Evolutionary conservation across 1,140 invertebrate genomes (phyloP), one percentile per base, ranked within the genome.

Genomic region (Lepidurus apus): DNA sequence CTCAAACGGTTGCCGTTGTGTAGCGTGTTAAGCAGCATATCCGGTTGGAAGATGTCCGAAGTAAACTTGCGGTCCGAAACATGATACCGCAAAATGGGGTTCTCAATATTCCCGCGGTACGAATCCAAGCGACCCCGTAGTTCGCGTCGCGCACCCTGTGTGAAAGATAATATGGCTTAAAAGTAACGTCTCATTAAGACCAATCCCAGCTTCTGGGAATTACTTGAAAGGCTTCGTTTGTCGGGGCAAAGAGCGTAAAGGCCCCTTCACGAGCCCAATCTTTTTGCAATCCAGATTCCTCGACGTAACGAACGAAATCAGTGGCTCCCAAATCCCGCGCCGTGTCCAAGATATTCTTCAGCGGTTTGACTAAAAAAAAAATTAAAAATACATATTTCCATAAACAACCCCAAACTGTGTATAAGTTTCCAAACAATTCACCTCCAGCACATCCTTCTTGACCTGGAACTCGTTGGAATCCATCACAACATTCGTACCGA

Each of bases 401-500:
- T 74, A 8, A 74, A 45, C 11, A 74, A 17, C 21, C 7, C n/a
- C 9, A 13, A 24, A 24, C 45, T 43, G 8, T 75, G 8, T 1
- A 24, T 74, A 73, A 42, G n/a, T 21, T 78, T 34, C 47, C n/a
- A 26, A n/a, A 8, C 4, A 45, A 74, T 24, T 44, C 82, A 88
- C 88, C 87, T 83, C 85, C 84, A 13, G 84, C 85, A 80, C 88
- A 89, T 11, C 87, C 87, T 11, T 83, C 80, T 76, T 86, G 81
- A 13, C 84, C 85, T 0, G 80, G 80, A 9, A 86, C 81, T 81
- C 84, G 84, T 74, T 86, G 82, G 79, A 82, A 89, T 1, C 88
- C 88, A 80, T 87, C 86, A 78, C 88, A 89, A 74, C 88, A 89
- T 79, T 88, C 87, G 79, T 87, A 88, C 10, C 86, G 83, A 6